Evolutionary conservation across 2,113 vertebrate species (phyloP).

Genomic region (Antigone vipio): DNA sequence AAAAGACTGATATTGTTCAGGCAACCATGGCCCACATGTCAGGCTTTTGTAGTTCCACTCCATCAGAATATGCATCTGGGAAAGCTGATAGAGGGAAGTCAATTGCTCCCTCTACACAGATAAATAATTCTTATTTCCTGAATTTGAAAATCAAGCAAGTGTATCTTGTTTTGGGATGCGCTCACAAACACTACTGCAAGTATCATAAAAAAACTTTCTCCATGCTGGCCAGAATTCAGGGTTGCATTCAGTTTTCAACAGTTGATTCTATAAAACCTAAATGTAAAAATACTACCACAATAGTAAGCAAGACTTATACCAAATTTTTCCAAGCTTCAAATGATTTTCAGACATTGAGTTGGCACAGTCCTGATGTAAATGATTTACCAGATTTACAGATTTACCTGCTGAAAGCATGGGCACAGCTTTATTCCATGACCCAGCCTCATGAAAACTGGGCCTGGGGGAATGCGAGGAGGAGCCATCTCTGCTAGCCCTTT

Average conservation of each 20-base stretch:
- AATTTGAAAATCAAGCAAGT: background rate
- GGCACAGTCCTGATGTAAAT: background rate
- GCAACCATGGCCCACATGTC: background rate
- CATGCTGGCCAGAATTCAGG: background rate
- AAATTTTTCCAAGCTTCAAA: background rate
- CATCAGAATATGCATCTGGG: background rate
- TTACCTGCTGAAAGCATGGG: background rate
- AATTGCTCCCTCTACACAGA: background rate
- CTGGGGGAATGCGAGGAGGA: background rate
- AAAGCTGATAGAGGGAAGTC: background rate
- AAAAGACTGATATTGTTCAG: background rate
- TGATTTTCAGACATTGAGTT: background rate
- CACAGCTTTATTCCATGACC: background rate
- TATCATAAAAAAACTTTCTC: fast-evolving
- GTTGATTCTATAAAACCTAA: background rate
- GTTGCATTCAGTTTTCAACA: fast-evolving
- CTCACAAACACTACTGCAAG: background rate
- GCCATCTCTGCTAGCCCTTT: background rate
- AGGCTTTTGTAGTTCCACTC: background rate
- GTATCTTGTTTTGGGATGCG: background rate
- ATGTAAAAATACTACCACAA: background rate
- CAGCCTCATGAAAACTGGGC: background rate
- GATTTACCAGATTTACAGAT: background rate
- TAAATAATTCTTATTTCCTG: background rate
- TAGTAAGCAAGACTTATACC: background rate